These are phyloP conservation scores for Gambelia wislizenii DNA, from an alignment of 2,797 vertebrate genomes.

Conservation along the genomic window DNA sequence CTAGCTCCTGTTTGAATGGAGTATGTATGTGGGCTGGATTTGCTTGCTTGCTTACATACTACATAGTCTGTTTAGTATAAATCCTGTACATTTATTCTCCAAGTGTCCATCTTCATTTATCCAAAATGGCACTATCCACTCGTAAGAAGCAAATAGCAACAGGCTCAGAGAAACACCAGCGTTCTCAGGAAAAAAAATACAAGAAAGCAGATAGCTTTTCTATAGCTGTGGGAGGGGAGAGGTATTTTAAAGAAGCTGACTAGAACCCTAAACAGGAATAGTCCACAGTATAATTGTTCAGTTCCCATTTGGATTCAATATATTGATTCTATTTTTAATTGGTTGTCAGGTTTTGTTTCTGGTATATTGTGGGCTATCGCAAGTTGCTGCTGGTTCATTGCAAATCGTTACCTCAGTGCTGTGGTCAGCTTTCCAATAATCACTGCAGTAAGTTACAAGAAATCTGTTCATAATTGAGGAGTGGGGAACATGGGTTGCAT, in stretches of 20 bases:
- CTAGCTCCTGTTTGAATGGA: not conserved
- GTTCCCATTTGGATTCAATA: not conserved
- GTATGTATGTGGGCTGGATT: not conserved
- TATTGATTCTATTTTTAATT: no score
- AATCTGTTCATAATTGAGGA: conserved; percentile 1
- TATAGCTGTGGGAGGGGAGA: not conserved
- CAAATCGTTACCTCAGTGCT: conserved; percentile 87
- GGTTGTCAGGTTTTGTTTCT: conserved; percentile 79
- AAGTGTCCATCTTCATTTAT: not conserved
- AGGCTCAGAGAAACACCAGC: not conserved
- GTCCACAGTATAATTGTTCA: not conserved
- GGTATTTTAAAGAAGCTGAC: no score
- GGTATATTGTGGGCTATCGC: conserved; percentile 88
- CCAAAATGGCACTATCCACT: not conserved
- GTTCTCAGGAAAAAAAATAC: not conserved
- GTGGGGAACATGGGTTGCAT: no score
- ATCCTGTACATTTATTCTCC: not conserved
- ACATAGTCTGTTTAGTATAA: not conserved
- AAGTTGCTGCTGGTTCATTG: conserved; percentile 90
- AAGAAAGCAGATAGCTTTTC: not conserved
- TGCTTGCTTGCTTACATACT: not conserved
- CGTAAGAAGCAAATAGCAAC: no score
- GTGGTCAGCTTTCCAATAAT: conserved; percentile 90
- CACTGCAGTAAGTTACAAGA: conserved; percentile 85
- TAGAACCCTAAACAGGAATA: not conserved